Evolutionary conservation across 2,888 invertebrate genomes (phyloP).

Genomic region (Pristionchus maxplancki): DNA sequence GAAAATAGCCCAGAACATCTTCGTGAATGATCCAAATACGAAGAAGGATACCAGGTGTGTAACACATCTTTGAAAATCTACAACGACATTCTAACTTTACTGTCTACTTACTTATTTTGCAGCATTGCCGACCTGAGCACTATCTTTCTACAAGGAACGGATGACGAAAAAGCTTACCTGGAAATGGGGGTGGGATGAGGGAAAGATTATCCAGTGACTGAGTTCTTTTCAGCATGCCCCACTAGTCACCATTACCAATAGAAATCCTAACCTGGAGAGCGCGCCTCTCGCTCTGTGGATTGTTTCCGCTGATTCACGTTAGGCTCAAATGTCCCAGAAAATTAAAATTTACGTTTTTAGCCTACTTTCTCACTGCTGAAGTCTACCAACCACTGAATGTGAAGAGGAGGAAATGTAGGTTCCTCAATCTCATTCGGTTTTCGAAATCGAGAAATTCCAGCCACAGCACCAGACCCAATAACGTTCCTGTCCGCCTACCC

Average conservation of each 20-base stretch:
- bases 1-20: neutral
- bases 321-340: neutral
- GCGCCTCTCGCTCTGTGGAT: conserved; percentile 13
- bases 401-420: neutral
- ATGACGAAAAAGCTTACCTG: neutral
- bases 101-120: neutral
- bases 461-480: neutral
- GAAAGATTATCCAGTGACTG: neutral
- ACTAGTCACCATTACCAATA: neutral
- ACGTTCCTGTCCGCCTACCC: neutral
- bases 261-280: neutral
- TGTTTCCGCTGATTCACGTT: neutral
- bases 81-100: neutral
- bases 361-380: neutral
- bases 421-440: too few relatives aligned
- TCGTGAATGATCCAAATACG: neutral
- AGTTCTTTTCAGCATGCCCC: neutral
- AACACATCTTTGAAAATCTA: neutral
- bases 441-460: too few relatives aligned
- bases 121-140: neutral
- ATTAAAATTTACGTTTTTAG: neutral
- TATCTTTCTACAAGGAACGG: neutral
- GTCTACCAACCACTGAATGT: neutral
- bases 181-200: neutral
- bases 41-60: neutral